phyloP scores from a whole-genome alignment of 2,888 invertebrate genomes.

The Scotopteryx bipunctaria region DNA sequence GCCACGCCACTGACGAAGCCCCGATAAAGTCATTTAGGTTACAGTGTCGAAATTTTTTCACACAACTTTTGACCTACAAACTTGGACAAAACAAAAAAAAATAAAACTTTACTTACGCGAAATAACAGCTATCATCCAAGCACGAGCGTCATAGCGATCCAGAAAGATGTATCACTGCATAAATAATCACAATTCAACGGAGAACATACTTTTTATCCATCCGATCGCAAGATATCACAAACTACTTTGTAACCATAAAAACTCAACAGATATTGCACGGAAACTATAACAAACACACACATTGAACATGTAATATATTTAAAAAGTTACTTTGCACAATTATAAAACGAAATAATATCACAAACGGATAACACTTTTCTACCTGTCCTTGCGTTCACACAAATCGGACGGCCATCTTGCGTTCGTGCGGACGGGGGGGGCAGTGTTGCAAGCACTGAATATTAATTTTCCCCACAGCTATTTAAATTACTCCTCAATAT shows the following conservation, averaged over 20 bases:
- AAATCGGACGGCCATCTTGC: conserved; percentile 82
- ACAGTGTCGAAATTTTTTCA: conserved; percentile 55
- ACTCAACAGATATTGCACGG: conserved; percentile 76
- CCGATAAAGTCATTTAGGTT: conserved; percentile 38
- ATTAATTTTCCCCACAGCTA: conserved; percentile 29
- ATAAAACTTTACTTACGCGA: conserved; percentile 65
- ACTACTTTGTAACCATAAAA: conserved; percentile 70
- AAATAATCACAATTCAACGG: conserved; percentile 82
- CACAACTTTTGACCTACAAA: conserved; percentile 41
- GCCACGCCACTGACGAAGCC: conserved; percentile 67
- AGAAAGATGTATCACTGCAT: conserved; percentile 74
- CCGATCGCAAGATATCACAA: conserved; percentile 74
- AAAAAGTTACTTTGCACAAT: conserved; percentile 71
- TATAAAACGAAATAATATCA: conserved; percentile 67
- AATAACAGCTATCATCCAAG: conserved; percentile 78
- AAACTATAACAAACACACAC: conserved; percentile 64
- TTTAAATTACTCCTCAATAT: too few species aligned
- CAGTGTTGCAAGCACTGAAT: conserved; percentile 55
- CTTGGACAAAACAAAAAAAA: conserved; percentile 32
- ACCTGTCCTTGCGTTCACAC: conserved; percentile 80
- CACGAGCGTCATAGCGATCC: conserved; percentile 74
- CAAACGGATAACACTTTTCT: conserved; percentile 75
- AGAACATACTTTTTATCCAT: conserved; percentile 76
- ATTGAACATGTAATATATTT: conserved; percentile 63
- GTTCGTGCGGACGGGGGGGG: conserved; percentile 64